Evolutionary conservation across 92 coral and sea anemone species (phyloP), one percentile per base, ranked within the genome.

Genomic region (Palythoa heliodiscus): DNA sequence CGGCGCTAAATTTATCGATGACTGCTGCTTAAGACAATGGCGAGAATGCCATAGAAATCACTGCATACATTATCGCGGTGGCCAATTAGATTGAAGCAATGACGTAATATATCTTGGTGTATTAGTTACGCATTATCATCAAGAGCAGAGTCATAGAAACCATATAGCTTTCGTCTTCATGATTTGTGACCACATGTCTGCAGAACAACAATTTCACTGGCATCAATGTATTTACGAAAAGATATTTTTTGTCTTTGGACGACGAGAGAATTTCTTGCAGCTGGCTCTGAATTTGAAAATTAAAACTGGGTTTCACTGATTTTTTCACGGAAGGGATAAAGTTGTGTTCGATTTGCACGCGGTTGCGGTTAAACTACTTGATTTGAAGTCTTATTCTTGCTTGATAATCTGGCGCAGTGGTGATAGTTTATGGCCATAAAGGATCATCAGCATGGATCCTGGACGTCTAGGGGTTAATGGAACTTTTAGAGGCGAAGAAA

Each of bases 21-120:
- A 80, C 5, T 19, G 5, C 84, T 80, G 2, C 54, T 11, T 60
- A 24, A 80, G 75, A 66, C 74, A 80, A 80, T 40, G 84, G 84
- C 6, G 2, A 80, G 84, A 80, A 80, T 63, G 84, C 75, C 10
- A 64, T 47, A 64, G 84, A 80, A 80, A 66, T 80, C 37, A 40
- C 43, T 14, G 61, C 73, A 80, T 67, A 66, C 47, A 64, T 80
- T 80, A 60, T 43, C 14, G 37, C 17, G 20, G 61, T 17, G 57
- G n/a, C 93, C 93, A 90, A 94, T 94, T 76, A 76, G 57, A 53
- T 16, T 73, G 69, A 57, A 76, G 67, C 5, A 23, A 85, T 94
- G 95, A 94, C 95, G 98, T 94, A 88, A 83, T 82, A 81, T 43
- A 23, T 11, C 93, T 93, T 75, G 91, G 98, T 94, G 91, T 94